phyloP scores from a whole-genome alignment of 1,140 invertebrate species.

The Papilio dardanus region DNA sequence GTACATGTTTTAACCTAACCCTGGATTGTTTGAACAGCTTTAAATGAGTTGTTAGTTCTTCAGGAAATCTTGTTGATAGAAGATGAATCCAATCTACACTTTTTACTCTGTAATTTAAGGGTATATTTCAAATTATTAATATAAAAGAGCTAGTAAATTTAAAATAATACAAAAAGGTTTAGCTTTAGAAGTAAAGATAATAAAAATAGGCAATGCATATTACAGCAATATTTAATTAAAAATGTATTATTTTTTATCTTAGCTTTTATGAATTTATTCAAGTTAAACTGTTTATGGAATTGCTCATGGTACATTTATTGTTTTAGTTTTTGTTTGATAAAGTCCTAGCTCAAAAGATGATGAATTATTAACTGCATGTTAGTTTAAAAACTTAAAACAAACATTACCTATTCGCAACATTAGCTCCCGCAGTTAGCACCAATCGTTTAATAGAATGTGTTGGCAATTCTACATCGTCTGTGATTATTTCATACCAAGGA shows the following conservation, averaged over 20 bases:
- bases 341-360: too few relatives aligned
- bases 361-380: too few relatives aligned
- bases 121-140: conserved; percentile 12
- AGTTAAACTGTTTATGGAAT: too few relatives aligned
- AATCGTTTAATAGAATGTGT: conserved; percentile 82
- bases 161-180: too few relatives aligned
- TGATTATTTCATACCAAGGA: conserved; percentile 88
- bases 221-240: too few relatives aligned
- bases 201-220: too few relatives aligned
- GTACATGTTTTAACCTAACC: conserved; percentile 76
- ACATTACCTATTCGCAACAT: conserved; percentile 83
- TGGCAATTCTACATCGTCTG: conserved; percentile 83
- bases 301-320: too few relatives aligned
- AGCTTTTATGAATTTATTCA: too few relatives aligned
- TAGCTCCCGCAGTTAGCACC: conserved; percentile 83
- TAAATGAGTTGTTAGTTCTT: conserved; percentile 95
- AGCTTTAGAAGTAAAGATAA: background rate
- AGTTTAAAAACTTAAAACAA: background rate
- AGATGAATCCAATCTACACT: conserved; percentile 95
- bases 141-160: too few relatives aligned
- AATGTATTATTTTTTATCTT: too few relatives aligned
- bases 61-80: conserved; percentile 92
- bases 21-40: conserved; percentile 91
- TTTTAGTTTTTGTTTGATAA: too few relatives aligned
- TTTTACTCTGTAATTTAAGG: conserved; percentile 86